Evolutionary conservation across 2,113 vertebrate species (phyloP).

Genomic region (Bambusicola thoracicus): DNA sequence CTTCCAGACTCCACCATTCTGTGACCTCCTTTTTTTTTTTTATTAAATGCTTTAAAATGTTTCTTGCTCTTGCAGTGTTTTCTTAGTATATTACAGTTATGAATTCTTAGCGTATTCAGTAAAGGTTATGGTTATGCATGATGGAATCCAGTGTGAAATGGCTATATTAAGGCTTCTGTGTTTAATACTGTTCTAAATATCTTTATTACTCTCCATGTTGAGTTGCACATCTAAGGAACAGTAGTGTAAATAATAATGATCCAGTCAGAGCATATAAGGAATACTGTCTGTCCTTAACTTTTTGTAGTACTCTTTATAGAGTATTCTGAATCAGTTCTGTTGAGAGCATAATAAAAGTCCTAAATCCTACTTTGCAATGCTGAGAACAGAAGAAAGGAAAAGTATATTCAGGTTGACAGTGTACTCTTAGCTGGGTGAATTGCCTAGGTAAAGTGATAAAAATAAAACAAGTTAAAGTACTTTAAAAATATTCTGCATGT

Average conservation of each 20-base stretch:
- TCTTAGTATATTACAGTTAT: neutral
- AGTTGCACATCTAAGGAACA: neutral
- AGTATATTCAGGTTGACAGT: neutral
- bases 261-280: neutral
- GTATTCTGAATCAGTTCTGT: neutral
- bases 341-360: neutral
- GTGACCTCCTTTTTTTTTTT: neutral
- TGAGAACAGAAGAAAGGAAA: neutral
- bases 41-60: neutral
- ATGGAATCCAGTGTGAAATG: neutral
- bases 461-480: neutral
- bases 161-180: neutral
- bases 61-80: neutral
- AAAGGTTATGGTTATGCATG: neutral
- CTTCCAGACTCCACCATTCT: neutral
- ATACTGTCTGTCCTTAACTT: neutral
- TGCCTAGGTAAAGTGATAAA: neutral
- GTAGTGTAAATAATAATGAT: neutral
- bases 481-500: neutral
- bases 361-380: neutral
- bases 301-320: neutral
- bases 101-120: neutral
- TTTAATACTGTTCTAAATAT: neutral
- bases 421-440: neutral
- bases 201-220: accelerated